phyloP scores from a whole-genome alignment of 2,888 invertebrate genomes.

The Platerodrilus igneus region DNA sequence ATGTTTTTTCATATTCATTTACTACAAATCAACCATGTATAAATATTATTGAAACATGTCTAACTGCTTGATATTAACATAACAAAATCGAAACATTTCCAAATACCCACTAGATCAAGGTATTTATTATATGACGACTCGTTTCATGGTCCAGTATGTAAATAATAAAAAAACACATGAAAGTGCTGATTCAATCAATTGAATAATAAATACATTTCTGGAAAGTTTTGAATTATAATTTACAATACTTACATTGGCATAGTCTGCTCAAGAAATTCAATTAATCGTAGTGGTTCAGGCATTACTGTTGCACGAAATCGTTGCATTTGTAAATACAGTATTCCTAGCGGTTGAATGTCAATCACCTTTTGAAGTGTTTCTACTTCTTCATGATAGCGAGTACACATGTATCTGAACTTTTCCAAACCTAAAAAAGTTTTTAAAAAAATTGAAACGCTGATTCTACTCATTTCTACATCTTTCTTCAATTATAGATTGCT shows the following conservation, averaged over 20 bases:
- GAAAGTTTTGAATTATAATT: too few species aligned
- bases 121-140: too few species aligned
- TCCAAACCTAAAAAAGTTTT: constrained; percentile 50
- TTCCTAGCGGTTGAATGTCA: constrained; percentile 65
- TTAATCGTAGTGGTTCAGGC: constrained; percentile 66
- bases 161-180: too few species aligned
- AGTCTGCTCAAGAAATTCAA: constrained; percentile 58
- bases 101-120: too few species aligned
- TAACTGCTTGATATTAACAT: too few species aligned
- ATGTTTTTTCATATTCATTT: too few species aligned
- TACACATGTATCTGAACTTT: constrained; percentile 62
- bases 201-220: too few species aligned
- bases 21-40: too few species aligned
- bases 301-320: constrained; percentile 68
- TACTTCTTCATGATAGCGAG: constrained; percentile 65
- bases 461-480: constrained; percentile 44
- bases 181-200: too few species aligned
- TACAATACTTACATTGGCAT: constrained; percentile 59
- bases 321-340: constrained; percentile 64
- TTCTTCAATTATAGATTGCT: constrained; percentile 59
- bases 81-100: too few species aligned
- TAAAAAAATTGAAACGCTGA: constrained; percentile 10
- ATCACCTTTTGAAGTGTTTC: constrained; percentile 62
- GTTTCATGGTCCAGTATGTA: too few species aligned
- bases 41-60: too few species aligned